Evolutionary conservation across 1,140 invertebrate species (phyloP), one percentile per base, ranked within the genome.

Genomic region (Drosophila sp.): DNA sequence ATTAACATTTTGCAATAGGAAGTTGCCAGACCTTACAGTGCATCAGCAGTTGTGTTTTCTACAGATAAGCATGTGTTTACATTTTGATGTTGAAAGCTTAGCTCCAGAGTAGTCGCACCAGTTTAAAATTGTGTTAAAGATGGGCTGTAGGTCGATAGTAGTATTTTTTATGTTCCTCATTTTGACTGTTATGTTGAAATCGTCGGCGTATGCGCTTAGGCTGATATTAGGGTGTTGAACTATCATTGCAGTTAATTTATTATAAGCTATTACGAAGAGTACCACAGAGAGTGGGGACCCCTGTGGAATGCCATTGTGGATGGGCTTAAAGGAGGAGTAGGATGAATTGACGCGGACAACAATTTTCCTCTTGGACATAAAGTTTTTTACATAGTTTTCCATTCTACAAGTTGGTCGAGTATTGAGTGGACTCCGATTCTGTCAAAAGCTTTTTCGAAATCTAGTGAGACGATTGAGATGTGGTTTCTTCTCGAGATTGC

Each of bases 351-450:
- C 32, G 5, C 32, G 17, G 17, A 17, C 17, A 17, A 17, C 17
- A 17, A 17, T 17, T 17, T 17, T 17, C 17, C 17, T 17, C 3
- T 32, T 32, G 5, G 32, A 41, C 40, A 41, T 41, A 41, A 41
- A 41, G 40, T 41, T 41, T 44, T 17, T 44, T 11, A 44, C 41
- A 11, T 44, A 44, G 41, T 44, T 44, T 44, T 44, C 41, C 41
- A 44, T 44, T 41, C 41, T 44, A 17, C 17, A 17, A 17, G 17
- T 17, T 17, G 17, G 17, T 17, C 17, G 17, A 17, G 17, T 17
- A 17, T 17, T 17, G 41, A 44, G 41, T 44, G 41, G 4, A 44
- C 17, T 44, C 41, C 41, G 11, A 44, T 44, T 17, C n/a, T 44
- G 17, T 44, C 41, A 17, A 44, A 44, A n/a, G 41, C 5, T 11